A percentile compares a stretch with the other conserved stretches of the same genome.
phyloP scores from a whole-genome alignment of 2,797 vertebrate species.

The Echeneis naucrates region DNA sequence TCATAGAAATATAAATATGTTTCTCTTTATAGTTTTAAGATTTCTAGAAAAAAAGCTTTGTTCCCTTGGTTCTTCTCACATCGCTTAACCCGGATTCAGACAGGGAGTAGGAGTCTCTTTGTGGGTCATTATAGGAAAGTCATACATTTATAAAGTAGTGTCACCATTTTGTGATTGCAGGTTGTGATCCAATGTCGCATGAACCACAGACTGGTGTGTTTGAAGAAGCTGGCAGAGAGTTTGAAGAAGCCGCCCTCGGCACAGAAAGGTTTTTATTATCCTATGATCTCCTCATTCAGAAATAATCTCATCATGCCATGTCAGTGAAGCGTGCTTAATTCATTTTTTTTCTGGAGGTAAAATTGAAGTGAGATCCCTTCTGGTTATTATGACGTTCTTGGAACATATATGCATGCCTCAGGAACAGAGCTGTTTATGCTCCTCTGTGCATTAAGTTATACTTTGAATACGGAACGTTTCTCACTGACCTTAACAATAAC shows the following conservation, averaged over 20 bases:
- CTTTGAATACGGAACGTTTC: constrained; percentile 10
- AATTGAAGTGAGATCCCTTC: constrained; percentile 29
- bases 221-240: constrained; percentile 59
- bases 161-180: constrained; percentile 49
- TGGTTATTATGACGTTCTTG: constrained; percentile 25
- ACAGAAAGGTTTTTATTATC: constrained; percentile 59
- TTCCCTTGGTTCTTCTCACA: neutral
- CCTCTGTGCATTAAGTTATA: constrained; percentile 20
- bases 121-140: neutral
- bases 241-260: constrained; percentile 31
- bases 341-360: constrained; percentile 38
- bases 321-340: constrained; percentile 31
- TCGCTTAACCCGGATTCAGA: neutral
- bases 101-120: neutral
- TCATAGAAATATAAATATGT: neutral
- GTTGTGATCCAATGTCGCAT: constrained; percentile 77
- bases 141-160: neutral
- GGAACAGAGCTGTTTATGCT: constrained; percentile 22
- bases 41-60: neutral
- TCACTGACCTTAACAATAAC: constrained; percentile 9
- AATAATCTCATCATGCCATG: constrained; percentile 34
- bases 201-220: constrained; percentile 66
- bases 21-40: neutral
- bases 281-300: constrained; percentile 34
- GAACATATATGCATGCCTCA: constrained; percentile 17